Evolutionary conservation across 2,888 invertebrate species (phyloP).

Genomic region (Phaedon cochleariae): DNA sequence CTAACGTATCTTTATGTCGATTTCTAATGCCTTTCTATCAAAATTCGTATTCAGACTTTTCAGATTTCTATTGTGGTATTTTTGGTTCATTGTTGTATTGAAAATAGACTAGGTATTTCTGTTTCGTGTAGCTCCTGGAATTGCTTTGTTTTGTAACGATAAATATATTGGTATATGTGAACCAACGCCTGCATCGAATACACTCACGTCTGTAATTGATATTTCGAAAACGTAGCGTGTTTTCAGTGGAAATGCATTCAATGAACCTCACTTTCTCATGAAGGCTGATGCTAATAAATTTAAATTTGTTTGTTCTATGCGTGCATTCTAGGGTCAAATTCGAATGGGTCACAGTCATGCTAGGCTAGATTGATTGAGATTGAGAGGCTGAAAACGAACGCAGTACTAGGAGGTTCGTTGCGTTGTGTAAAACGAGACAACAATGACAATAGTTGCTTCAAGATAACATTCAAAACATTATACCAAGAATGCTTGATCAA

Average conservation of each 20-base stretch:
- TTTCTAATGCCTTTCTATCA: too few species aligned
- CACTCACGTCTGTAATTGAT: conserved; percentile 16
- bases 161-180: conserved; percentile 1
- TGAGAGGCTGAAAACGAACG: not conserved
- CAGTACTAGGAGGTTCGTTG: not conserved
- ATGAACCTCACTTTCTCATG: conserved; percentile 17
- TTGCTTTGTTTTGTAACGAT: not conserved
- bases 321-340: conserved; percentile 8
- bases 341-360: conserved; percentile 17
- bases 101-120: too few species aligned
- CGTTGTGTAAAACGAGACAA: not conserved
- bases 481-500: too few species aligned
- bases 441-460: too few species aligned
- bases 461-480: too few species aligned
- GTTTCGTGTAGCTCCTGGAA: too few species aligned
- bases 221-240: conserved; percentile 17
- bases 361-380: not conserved
- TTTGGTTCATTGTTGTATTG: too few species aligned
- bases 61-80: too few species aligned
- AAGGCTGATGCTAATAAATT: conserved; percentile 27
- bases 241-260: conserved; percentile 17
- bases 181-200: conserved; percentile 12
- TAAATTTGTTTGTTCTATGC: conserved; percentile 29
- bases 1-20: too few species aligned
- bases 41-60: too few species aligned